Base-by-base conservation (phyloP, 2,888 invertebrate species). In the Melolontha melolontha region DNA sequence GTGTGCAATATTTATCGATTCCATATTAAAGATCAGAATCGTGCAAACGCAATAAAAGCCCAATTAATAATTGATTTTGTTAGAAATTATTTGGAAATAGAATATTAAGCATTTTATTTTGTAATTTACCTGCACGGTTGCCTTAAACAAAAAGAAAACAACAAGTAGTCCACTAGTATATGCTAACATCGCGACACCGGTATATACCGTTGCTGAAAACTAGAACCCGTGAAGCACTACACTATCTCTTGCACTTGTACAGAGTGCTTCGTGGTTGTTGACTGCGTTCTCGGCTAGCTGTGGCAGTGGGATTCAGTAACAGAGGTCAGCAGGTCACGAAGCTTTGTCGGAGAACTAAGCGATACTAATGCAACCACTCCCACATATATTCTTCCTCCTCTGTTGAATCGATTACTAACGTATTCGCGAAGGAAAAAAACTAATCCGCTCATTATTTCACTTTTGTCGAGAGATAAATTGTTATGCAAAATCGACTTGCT, bases 241-340 rank as follows among this genome's bases (percentile, higher is more conserved):
- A 67, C 67, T 50, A 67, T 41, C 14, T 47, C 52, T 65, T 70
- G 71, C 69, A 71, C 71, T 69, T 69, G 71, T 67, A 63, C 67
- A 34, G 50, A 39, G 41, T 62, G 40, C 57, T 39, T 29, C 40
- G 64, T 68, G 47, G 59, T 64, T 44, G 70, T 44, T 50, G 69
- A 69, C 64, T 67, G 64, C 50, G 47, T 12, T 69, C 62, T 49
- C 59, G n/a, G 50, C 54, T 39, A 34, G 22, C 22, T 47, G 47
- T 14, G 42, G 51, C 68, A 41, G 59, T 63, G 70, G 66, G 68
- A 67, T 63, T 59, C 63, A 51, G 57, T 52, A 59, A 47, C 70
- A 66, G 69, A 70, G 75, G 75, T 75, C 73, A 74, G 70, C 75
- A 69, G 75, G 75, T 75, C 75, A 73, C 74, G 68, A 74, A 71